Conservation (phyloP, 2,888 invertebrate species). For the Oscheius sp. region DNA sequence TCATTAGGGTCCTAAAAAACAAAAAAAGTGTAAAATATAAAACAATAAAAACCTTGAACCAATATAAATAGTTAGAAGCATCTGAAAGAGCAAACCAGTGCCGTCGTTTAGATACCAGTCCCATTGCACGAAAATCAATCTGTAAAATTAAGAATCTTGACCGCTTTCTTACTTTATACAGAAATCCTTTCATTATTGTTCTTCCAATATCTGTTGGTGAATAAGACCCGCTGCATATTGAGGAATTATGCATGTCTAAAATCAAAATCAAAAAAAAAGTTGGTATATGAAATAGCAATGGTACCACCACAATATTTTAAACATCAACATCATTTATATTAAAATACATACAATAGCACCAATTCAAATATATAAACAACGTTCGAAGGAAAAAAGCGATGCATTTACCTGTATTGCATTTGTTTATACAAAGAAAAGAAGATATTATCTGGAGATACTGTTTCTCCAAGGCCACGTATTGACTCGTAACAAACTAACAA, state of each 20-base stretch:
- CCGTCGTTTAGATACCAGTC: conserved; percentile 47
- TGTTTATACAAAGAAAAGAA: conserved; percentile 16
- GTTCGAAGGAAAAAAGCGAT: background rate
- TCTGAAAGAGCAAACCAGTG: conserved; percentile 66
- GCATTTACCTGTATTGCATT: conserved; percentile 5
- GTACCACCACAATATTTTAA: background rate
- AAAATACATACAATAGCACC: background rate
- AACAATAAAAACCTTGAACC: conserved; percentile 45
- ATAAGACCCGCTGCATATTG: background rate
- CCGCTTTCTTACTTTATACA: conserved; percentile 4
- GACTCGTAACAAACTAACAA: background rate
- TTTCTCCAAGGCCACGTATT: background rate
- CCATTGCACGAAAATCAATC: conserved; percentile 54
- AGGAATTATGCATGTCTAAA: conserved; percentile 3
- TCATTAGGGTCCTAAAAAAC: conserved; percentile 54
- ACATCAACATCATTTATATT: background rate
- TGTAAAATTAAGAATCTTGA: conserved; percentile 18
- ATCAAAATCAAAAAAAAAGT: background rate
- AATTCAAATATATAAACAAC: background rate
- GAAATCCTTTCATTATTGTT: conserved; percentile 5
- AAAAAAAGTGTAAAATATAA: background rate
- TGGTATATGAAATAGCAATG: background rate
- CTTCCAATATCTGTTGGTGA: background rate
- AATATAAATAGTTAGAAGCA: conserved; percentile 63
- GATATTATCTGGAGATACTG: background rate